A percentile compares a stretch with the other conserved stretches of the same genome.
Conservation (phyloP, 2,797 vertebrate genomes). For the Scleropages formosus region DNA sequence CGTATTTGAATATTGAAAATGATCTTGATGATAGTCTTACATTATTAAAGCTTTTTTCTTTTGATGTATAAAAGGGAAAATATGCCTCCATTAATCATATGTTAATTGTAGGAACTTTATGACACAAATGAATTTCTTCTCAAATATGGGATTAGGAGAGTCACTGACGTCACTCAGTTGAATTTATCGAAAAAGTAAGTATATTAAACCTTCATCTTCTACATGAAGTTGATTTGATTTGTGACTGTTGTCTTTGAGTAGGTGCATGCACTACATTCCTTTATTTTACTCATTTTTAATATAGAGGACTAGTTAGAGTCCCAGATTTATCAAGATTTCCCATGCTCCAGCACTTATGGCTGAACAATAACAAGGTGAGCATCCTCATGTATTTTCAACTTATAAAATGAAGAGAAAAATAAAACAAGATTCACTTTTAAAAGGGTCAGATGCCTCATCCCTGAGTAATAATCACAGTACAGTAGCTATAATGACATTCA, state of each 20-base stretch:
- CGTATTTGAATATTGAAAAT: too few relatives aligned
- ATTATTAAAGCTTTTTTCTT: too few relatives aligned
- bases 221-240: not conserved
- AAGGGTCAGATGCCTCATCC: too few relatives aligned
- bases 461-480: too few relatives aligned
- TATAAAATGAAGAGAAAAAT: too few relatives aligned
- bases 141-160: conserved; percentile 63
- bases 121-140: conserved; percentile 61
- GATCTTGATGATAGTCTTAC: too few relatives aligned
- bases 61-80: too few relatives aligned
- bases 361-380: conserved; percentile 77
- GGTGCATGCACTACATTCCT: not conserved
- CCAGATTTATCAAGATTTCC: conserved; percentile 69
- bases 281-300: conserved; percentile 28
- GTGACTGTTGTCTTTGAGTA: not conserved
- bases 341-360: conserved; percentile 70
- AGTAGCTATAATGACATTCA: too few relatives aligned
- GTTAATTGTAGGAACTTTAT: conserved; percentile 45
- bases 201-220: too few relatives aligned
- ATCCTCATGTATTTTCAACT: not conserved
- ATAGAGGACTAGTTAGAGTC: conserved; percentile 64
- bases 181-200: conserved; percentile 72
- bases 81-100: too few relatives aligned
- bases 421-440: too few relatives aligned
- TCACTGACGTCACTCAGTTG: conserved; percentile 63